Conservation (phyloP, 2,797 vertebrate species). For the Enteromius argenteus region DNA sequence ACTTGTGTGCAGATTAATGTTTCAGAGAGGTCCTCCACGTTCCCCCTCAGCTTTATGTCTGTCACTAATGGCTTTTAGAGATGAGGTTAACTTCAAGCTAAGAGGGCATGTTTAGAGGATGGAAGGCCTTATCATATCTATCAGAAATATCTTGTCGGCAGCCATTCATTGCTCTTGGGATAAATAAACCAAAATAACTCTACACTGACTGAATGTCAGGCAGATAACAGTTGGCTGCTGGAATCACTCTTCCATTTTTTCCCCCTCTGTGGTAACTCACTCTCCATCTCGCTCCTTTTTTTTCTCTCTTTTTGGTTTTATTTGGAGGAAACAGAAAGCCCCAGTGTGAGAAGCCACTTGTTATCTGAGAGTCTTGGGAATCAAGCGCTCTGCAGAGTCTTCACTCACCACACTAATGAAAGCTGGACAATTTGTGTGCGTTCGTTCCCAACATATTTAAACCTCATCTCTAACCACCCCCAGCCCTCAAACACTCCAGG, state of each 20-base stretch:
- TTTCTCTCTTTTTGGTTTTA: slow-evolving; percentile 74
- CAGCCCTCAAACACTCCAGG: slow-evolving; percentile 41
- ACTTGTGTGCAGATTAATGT: slow-evolving; percentile 73
- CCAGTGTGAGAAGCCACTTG: slow-evolving; percentile 86
- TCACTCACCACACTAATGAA: slow-evolving; percentile 98
- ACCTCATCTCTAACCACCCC: slow-evolving; percentile 69
- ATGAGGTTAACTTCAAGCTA: slow-evolving; percentile 80
- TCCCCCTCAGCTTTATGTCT: slow-evolving; percentile 84
- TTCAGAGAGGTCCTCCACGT: slow-evolving; percentile 79
- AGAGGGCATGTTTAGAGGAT: slow-evolving; percentile 72
- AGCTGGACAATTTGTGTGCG: slow-evolving; percentile 92
- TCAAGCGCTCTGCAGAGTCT: slow-evolving; percentile 87
- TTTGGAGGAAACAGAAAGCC: slow-evolving; percentile 84
- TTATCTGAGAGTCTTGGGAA: slow-evolving; percentile 99
- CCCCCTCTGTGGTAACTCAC: slow-evolving; percentile 42
- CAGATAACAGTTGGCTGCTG: slow-evolving; percentile 80
- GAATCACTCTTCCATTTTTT: slow-evolving; percentile 72
- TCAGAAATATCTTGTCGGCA: slow-evolving; percentile 88
- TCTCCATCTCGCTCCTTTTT: slow-evolving; percentile 67
- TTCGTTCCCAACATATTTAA: slow-evolving; percentile 85
- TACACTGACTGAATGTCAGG: slow-evolving; percentile 75
- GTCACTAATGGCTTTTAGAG: slow-evolving; percentile 81
- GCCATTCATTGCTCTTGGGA: slow-evolving; percentile 85
- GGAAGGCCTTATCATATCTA: slow-evolving; percentile 86
- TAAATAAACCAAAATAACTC: slow-evolving; percentile 79